Conservation (phyloP, 1,140 invertebrate species). For the Antheraea mylitta region DNA sequence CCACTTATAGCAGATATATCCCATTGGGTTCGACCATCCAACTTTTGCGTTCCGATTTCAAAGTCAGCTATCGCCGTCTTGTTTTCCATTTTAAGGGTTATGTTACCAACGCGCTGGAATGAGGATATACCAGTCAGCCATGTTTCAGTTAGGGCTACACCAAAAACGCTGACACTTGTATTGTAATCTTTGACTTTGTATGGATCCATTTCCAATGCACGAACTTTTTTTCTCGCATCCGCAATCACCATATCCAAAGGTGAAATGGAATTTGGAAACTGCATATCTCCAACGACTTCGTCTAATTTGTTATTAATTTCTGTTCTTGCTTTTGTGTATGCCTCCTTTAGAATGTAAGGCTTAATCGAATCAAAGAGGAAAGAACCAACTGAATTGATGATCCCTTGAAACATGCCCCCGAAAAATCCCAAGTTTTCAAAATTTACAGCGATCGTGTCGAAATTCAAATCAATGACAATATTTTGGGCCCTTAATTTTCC, state of each 20-base stretch:
- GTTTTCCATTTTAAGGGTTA: constrained; percentile 86
- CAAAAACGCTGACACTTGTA: constrained; percentile 84
- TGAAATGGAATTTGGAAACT: constrained; percentile 91
- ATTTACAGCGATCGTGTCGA: constrained; percentile 87
- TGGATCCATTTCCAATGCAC: constrained; percentile 86
- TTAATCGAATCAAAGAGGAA: constrained; percentile 92
- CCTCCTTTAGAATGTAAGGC: constrained; percentile 88
- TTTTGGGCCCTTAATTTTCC: constrained; percentile 88
- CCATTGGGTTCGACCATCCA: constrained; percentile 88
- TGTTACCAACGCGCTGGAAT: constrained; percentile 89
- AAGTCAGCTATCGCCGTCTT: constrained; percentile 83
- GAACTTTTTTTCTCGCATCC: constrained; percentile 85
- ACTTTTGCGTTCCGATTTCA: constrained; percentile 88
- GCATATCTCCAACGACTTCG: constrained; percentile 82
- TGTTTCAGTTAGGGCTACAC: constrained; percentile 84
- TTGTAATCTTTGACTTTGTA: constrained; percentile 85
- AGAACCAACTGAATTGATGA: constrained; percentile 89
- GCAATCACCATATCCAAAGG: constrained; percentile 90
- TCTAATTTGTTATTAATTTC: constrained; percentile 85
- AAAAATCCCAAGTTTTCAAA: constrained; percentile 90
- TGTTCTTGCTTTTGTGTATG: constrained; percentile 83
- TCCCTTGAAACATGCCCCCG: constrained; percentile 86
- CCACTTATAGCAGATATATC: constrained; percentile 84
- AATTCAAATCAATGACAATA: constrained; percentile 89
- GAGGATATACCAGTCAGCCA: constrained; percentile 89